Conservation (phyloP, 2,888 invertebrate genomes). For the Idaea biselata region DNA sequence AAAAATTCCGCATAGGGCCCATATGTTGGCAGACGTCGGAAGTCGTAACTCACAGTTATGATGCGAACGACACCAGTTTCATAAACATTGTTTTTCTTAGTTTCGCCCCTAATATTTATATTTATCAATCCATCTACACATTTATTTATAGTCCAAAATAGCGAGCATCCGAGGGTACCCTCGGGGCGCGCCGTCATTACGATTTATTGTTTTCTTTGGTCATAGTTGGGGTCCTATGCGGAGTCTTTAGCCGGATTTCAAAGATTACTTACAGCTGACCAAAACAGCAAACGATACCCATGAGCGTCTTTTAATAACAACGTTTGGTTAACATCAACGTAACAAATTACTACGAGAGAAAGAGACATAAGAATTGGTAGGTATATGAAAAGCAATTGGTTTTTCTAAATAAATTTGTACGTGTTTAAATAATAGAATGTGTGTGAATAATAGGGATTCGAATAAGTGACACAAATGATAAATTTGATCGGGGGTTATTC, state of each 20-base stretch:
- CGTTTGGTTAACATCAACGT: background rate
- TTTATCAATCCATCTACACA: constrained; percentile 81
- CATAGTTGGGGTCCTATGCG: constrained; percentile 62
- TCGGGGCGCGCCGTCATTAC: constrained; percentile 71
- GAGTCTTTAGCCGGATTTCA: constrained; percentile 58
- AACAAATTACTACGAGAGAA: background rate
- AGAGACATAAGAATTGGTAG: background rate
- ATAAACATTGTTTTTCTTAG: constrained; percentile 81
- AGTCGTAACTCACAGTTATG: constrained; percentile 81
- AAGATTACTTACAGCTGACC: constrained; percentile 52
- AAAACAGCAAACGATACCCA: constrained; percentile 42
- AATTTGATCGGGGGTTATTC: no score
- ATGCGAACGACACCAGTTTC: constrained; percentile 79
- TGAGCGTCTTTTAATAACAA: constrained; percentile 32
- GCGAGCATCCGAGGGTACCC: constrained; percentile 76
- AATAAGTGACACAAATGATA: no score
- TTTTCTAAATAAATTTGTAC: background rate
- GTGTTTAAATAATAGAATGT: no score
- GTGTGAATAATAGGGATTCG: no score
- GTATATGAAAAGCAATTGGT: constrained; percentile 8
- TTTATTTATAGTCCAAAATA: constrained; percentile 79
- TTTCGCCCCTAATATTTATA: constrained; percentile 81
- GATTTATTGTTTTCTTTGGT: constrained; percentile 79
- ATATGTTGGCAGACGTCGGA: constrained; percentile 76
- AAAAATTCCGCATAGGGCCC: constrained; percentile 72